These are phyloP conservation scores for Pocillopora verrucosa DNA, from an alignment of 64 coral and sea anemone species.

Conservation along the genomic window DNA sequence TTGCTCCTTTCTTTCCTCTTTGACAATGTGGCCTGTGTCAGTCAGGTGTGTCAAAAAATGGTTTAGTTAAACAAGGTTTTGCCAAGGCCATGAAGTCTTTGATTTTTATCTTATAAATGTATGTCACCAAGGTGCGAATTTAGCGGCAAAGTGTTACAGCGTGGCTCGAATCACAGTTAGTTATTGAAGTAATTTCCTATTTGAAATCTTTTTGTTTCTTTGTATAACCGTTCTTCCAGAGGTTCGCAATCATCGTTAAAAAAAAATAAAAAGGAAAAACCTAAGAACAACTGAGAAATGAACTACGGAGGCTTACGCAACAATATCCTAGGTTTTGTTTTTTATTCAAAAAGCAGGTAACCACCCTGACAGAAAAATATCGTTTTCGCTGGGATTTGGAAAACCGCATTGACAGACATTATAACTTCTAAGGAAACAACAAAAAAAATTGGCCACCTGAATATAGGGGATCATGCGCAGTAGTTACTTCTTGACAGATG, in stretches of 20 bases:
- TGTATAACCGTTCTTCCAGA: neutral
- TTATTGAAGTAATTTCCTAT: neutral
- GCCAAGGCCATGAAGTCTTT: neutral
- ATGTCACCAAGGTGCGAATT: neutral
- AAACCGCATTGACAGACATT: neutral
- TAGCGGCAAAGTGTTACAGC: neutral
- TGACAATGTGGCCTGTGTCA: neutral
- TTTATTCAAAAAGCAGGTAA: neutral
- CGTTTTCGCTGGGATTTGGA: neutral
- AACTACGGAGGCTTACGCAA: too few relatives aligned
- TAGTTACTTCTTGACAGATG: constrained; percentile 5
- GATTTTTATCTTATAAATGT: neutral
- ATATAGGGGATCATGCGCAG: neutral
- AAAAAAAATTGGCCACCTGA: constrained; percentile 20
- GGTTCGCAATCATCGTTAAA: neutral
- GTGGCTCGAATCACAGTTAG: neutral
- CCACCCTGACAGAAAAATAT: neutral
- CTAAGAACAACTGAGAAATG: neutral
- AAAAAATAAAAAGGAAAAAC: too few relatives aligned
- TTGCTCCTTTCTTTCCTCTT: neutral
- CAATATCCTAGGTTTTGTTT: neutral
- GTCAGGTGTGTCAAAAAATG: neutral
- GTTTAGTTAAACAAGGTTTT: neutral
- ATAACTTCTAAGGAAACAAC: neutral
- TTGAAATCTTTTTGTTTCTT: too few relatives aligned